Conservation (phyloP, 2,113 vertebrate species). For the Boulengeromyrus knoepffleri region DNA sequence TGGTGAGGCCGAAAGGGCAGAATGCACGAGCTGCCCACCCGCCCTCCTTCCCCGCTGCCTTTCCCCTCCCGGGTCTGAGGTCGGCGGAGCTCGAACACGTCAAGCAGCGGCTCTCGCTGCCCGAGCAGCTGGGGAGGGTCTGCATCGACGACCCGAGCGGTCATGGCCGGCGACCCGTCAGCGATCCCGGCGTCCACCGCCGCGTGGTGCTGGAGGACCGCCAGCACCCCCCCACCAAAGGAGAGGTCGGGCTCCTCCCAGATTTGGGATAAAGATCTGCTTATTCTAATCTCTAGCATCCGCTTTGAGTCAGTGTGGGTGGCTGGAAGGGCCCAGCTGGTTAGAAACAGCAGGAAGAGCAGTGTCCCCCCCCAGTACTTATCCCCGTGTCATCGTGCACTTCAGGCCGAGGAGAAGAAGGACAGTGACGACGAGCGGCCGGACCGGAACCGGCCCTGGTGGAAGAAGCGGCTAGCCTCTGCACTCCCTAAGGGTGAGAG, state of each 20-base stretch:
- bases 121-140: slow-evolving; percentile 75
- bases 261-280: not conserved
- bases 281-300: not conserved
- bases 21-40: slow-evolving; percentile 67
- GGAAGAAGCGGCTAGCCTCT: slow-evolving; percentile 93
- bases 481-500: slow-evolving; percentile 95
- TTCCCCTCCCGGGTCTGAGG: slow-evolving; percentile 79
- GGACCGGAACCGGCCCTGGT: slow-evolving; percentile 93
- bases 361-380: not conserved
- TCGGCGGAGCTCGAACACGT: slow-evolving; percentile 75
- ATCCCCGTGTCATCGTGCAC: not conserved
- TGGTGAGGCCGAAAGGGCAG: slow-evolving; percentile 90
- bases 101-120: slow-evolving; percentile 88
- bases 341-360: no score
- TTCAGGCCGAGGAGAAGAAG: slow-evolving; percentile 82
- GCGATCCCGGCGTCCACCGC: slow-evolving; percentile 86
- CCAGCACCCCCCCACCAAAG: slow-evolving; percentile 66
- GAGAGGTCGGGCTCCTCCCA: slow-evolving; percentile 68
- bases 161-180: slow-evolving; percentile 79
- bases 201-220: slow-evolving; percentile 73
- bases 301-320: no score
- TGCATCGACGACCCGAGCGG: slow-evolving; percentile 83
- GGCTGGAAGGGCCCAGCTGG: not conserved
- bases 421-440: slow-evolving; percentile 97
- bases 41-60: slow-evolving; percentile 69